These are phyloP conservation scores for Rhorus exstirpatorius DNA, from an alignment of 2,888 invertebrate genomes.

Conservation along the genomic window DNA sequence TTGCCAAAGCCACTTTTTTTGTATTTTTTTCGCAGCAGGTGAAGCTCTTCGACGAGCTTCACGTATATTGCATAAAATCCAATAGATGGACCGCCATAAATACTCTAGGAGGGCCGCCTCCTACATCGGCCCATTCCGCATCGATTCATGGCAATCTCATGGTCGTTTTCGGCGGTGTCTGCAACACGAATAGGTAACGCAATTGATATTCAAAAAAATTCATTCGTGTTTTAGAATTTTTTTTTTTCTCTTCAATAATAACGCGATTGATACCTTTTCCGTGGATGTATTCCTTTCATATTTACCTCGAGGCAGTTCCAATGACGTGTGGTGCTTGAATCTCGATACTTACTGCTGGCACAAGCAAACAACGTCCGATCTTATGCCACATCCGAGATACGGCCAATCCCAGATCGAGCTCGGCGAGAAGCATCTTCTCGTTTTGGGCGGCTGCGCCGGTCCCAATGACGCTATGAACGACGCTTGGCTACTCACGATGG, in stretches of 20 bases:
- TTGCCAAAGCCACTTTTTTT: neutral
- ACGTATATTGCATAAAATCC: slow-evolving; percentile 93
- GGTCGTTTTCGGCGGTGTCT: slow-evolving; percentile 93
- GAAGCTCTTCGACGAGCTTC: slow-evolving; percentile 96
- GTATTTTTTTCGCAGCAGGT: slow-evolving; percentile 87
- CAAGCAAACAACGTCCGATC: slow-evolving; percentile 90
- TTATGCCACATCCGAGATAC: slow-evolving; percentile 94
- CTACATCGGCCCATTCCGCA: slow-evolving; percentile 97
- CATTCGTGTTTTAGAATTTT: neutral
- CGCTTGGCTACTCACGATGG: slow-evolving; percentile 95
- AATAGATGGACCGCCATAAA: slow-evolving; percentile 93
- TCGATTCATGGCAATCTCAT: slow-evolving; percentile 93
- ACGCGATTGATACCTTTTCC: slow-evolving; percentile 21
- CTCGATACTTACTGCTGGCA: slow-evolving; percentile 92
- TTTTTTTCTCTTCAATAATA: neutral
- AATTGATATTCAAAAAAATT: slow-evolving; percentile 47
- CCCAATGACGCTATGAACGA: slow-evolving; percentile 95
- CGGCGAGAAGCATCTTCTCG: slow-evolving; percentile 92
- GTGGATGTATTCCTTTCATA: slow-evolving; percentile 46
- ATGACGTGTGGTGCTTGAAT: slow-evolving; percentile 96
- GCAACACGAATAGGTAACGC: slow-evolving; percentile 79
- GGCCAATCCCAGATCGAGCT: slow-evolving; percentile 96
- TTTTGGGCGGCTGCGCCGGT: slow-evolving; percentile 95
- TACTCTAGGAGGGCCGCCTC: slow-evolving; percentile 90
- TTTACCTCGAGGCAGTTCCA: slow-evolving; percentile 87